Evolutionary conservation across 2,888 invertebrate genomes (phyloP).

Genomic region (Salticus scenicus): DNA sequence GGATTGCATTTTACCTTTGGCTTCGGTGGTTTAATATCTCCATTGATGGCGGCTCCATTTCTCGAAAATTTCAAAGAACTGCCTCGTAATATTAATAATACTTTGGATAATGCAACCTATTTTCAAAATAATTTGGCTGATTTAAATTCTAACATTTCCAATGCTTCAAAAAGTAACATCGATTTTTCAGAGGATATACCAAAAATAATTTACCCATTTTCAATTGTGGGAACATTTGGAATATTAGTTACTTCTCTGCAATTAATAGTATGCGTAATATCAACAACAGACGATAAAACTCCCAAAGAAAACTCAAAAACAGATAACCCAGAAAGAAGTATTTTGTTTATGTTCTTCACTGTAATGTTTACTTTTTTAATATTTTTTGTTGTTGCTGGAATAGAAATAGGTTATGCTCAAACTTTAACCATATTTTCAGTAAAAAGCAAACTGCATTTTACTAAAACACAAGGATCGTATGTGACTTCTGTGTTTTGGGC

Average conservation of each 20-base stretch:
- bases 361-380: slow-evolving; percentile 27
- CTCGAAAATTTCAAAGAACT: too few species aligned
- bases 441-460: slow-evolving; percentile 73
- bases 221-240: slow-evolving; percentile 75
- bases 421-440: slow-evolving; percentile 76
- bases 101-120: too few species aligned
- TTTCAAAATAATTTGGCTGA: too few species aligned
- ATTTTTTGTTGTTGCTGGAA: slow-evolving; percentile 75
- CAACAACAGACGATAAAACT: slow-evolving; percentile 20
- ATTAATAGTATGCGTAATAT: slow-evolving; percentile 70
- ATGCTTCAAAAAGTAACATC: too few species aligned
- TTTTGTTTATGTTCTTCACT: background rate
- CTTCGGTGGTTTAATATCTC: slow-evolving; percentile 77
- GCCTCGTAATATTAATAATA: too few species aligned
- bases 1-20: slow-evolving; percentile 77
- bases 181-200: slow-evolving; percentile 6
- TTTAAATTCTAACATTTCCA: too few species aligned
- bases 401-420: slow-evolving; percentile 77
- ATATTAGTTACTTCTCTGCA: slow-evolving; percentile 75
- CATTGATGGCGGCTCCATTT: too few species aligned
- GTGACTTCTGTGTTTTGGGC: slow-evolving; percentile 77
- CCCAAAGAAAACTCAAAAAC: background rate
- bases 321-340: background rate
- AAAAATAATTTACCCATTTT: too few species aligned
- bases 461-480: slow-evolving; percentile 74